Percentiles rank a stretch among this genome's conserved stretches.
These are phyloP conservation scores for Nannobrachium achirus DNA, from an alignment of 2,113 vertebrate genomes.

Conservation along the genomic window DNA sequence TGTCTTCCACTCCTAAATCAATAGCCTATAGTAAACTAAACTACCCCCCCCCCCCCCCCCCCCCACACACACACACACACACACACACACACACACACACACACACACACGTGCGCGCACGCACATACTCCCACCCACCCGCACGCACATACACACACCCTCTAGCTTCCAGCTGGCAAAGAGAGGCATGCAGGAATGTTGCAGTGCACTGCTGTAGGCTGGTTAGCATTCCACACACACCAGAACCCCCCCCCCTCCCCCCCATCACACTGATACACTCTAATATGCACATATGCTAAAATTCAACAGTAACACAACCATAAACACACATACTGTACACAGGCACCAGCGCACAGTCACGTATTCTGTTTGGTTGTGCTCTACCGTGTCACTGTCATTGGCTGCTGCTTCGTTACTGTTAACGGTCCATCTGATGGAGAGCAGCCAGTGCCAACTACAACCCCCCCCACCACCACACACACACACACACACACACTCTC, in stretches of 20 bases:
- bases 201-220: neutral
- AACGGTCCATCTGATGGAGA: conserved; percentile 31
- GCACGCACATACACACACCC: conserved; percentile 17
- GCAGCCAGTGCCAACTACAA: conserved; percentile 12
- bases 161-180: conserved; percentile 2
- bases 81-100: conserved; percentile 8
- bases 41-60: neutral
- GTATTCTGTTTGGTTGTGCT: no score
- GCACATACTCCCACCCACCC: conserved; percentile 12
- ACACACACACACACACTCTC: neutral
- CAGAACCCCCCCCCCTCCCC: neutral
- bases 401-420: conserved; percentile 8
- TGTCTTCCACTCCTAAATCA: no score
- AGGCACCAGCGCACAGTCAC: no score
- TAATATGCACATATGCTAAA: neutral
- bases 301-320: no score
- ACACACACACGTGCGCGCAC: neutral
- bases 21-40: no score
- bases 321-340: no score
- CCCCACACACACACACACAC: conserved; percentile 18
- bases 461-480: neutral
- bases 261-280: neutral
- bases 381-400: conserved; percentile 1
- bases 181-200: conserved; percentile 3
- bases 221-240: neutral